Percentiles rank a stretch among this genome's conserved stretches.
phyloP scores from a whole-genome alignment of 2,113 vertebrate genomes.

The Eurystomus gularis region DNA sequence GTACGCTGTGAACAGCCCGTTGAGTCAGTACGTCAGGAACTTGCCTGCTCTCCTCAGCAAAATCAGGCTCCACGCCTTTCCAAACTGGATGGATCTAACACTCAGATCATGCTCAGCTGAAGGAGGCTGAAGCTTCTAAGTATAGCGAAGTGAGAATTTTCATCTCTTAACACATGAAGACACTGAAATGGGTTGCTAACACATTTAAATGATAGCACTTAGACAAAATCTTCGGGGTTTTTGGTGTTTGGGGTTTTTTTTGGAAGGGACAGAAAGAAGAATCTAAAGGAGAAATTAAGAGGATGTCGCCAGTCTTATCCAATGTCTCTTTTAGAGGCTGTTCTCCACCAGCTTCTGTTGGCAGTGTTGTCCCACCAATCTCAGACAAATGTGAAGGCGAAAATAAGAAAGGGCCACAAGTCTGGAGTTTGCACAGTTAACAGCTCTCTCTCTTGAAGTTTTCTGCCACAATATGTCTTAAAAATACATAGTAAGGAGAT shows the following conservation, averaged over 20 bases:
- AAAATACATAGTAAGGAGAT: neutral
- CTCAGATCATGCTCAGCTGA: neutral
- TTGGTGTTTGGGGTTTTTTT: neutral
- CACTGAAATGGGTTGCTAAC: neutral
- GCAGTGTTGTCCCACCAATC: neutral
- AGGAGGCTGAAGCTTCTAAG: neutral
- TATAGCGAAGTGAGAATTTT: neutral
- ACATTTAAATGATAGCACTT: neutral
- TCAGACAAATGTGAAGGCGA: neutral
- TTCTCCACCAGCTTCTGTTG: neutral
- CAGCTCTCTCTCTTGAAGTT: neutral
- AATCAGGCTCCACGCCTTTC: neutral
- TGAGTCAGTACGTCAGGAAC: fast-evolving
- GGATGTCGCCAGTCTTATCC: neutral
- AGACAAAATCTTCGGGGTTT: neutral
- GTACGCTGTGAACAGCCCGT: fast-evolving
- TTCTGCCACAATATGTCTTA: neutral
- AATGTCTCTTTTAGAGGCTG: neutral
- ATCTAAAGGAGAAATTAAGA: neutral
- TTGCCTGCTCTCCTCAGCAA: neutral
- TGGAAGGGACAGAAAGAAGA: neutral
- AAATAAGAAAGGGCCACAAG: neutral
- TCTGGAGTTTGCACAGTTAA: neutral
- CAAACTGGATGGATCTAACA: neutral
- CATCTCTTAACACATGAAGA: neutral